Evolutionary conservation across 2,113 vertebrate species (phyloP), one percentile per base, ranked within the genome.

Genomic region (Picathartes gymnocephalus): DNA sequence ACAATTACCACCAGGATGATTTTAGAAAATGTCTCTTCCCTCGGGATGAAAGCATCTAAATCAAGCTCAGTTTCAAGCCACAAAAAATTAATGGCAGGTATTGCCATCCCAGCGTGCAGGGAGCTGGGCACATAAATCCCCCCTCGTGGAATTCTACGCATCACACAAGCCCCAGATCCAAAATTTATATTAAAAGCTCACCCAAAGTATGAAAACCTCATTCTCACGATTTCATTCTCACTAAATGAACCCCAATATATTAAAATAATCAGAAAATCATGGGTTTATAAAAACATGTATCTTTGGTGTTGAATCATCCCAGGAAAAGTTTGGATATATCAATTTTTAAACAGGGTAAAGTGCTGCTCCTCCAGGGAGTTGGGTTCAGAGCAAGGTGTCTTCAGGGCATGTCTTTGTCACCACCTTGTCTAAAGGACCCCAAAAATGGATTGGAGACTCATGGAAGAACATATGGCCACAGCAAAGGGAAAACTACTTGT

Each of bases 41-140:
- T 61, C 45, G 74, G 31, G 64, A 91, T 60, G 50, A 66, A 77
- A 92, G 85, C 90, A 92, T 37, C 90, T 95, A 97, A 95, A 97
- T 95, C 93, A 93, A 70, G 35, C 56, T 90, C 1, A 2, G 50
- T 65, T 86, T 60, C 79, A 31, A 74, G 81, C 13, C 94, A 90
- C 87, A 93, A 58, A 35, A 79, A 96, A 93, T 83, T 77, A 66
- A 83, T 37, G 87, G 61, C 17, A 85, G 93, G 39, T 71, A 51
- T 90, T 90, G 71, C 71, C 85, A 66, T 50, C 74, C n/a, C 66
- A 22, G 13, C 0, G 0, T 4, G 74, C 86, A 62, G 70, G 62
- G 81, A 88, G 58, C 71, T 39, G 21, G 0, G 39, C 42, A 19
- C 81, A 88, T 93, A 73, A 95, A 97, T 92, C 91, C 62, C 50